These are phyloP conservation scores for Propithecus perrieri DNA, from an alignment of 2,797 vertebrate genomes.

Conservation along the genomic window DNA sequence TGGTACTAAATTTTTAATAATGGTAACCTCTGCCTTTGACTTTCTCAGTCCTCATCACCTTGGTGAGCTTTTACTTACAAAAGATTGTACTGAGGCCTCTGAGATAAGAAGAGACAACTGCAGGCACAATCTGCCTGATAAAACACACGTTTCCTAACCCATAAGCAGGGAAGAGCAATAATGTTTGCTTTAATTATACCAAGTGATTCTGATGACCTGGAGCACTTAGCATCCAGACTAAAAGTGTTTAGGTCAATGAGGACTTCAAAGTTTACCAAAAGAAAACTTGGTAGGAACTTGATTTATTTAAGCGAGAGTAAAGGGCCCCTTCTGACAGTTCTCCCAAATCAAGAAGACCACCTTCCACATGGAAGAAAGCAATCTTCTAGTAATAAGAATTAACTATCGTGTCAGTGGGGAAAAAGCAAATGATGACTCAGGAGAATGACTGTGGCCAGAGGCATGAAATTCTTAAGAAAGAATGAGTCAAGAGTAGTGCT, in stretches of 20 bases:
- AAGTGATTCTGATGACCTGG: not conserved
- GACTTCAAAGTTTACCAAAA: not conserved
- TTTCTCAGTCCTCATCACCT: not conserved
- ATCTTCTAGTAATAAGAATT: not conserved
- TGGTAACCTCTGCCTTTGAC: not conserved
- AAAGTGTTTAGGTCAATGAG: not conserved
- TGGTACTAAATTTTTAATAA: not conserved
- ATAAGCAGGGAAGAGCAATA: not conserved
- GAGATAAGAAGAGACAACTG: not conserved
- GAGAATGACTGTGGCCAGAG: not conserved
- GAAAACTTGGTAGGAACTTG: not conserved
- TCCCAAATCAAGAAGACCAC: not conserved
- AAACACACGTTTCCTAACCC: not conserved
- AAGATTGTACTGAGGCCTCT: not conserved
- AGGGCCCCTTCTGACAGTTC: not conserved
- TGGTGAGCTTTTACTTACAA: not conserved
- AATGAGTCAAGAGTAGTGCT: not conserved
- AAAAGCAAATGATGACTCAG: not conserved
- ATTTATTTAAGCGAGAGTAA: not conserved
- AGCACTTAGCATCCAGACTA: not conserved
- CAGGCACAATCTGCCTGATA: not conserved
- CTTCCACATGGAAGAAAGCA: not conserved
- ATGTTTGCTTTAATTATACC: not conserved
- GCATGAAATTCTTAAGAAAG: not conserved
- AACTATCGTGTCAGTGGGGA: not conserved